Evolutionary conservation across 2,797 vertebrate species (phyloP), one percentile per base, ranked within the genome.

Genomic region (Bovichtus diacanthus): DNA sequence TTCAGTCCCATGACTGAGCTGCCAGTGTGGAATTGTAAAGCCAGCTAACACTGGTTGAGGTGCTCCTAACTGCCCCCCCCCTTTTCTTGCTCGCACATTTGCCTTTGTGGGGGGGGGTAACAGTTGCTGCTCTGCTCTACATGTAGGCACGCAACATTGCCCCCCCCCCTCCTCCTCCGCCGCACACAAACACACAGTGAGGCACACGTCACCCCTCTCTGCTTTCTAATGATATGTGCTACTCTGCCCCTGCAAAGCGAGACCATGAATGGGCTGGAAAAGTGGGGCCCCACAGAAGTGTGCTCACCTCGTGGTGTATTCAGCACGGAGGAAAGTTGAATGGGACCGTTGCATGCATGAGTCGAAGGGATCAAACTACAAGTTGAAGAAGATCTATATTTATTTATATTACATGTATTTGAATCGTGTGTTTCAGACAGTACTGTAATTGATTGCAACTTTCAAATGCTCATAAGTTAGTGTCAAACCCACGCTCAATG

Each of bases 221-320:
- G 90, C 82, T 86, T 85, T 85, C 82, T 87, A 85, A 93, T 80
- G 91, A 80, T 75, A 87, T 86, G 85, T 73, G 84, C 73, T 86
- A 81, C 86, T 82, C 86, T 66, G 76, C 73, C 79, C 55, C 87
- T 93, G 93, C 93, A 93, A 94, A 93, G 80, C 75, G 93, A 95
- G 94, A 95, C 95, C 95, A 95, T 95, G 94, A 95, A 95, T 95
- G 94, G 95, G 90, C 85, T 94, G 94, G 94, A 94, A 95, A 95
- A 94, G 90, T 87, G 75, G 71, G 85, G 76, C 87, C 88, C 69
- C 69, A n/a, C 60, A 44, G 41, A 67, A 58, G 74, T 64, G 80
- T 69, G 73, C 47, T 73, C 10, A 25, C 60, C 31, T 21, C 74
- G 9, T 88, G 84, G 90, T 68, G 9, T 78, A 25, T 67, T 65